Conservation (phyloP, 2,797 vertebrate species). For the Melanogrammus aeglefinus region DNA sequence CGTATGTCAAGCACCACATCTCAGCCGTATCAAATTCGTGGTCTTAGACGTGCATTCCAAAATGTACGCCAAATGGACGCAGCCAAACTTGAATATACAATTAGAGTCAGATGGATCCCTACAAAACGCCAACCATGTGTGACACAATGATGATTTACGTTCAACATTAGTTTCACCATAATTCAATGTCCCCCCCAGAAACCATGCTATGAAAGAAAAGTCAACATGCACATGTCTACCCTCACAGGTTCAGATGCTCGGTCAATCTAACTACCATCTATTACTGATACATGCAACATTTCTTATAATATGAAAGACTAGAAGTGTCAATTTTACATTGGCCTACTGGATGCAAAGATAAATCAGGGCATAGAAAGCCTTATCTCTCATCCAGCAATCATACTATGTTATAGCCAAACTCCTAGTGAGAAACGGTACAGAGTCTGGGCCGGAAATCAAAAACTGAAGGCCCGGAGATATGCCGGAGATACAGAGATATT, state of each 20-base stretch:
- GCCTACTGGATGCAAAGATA: background rate
- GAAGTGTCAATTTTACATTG: background rate
- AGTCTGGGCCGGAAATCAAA: too few species aligned
- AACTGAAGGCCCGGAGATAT: too few species aligned
- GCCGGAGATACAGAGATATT: too few species aligned
- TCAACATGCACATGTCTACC: background rate
- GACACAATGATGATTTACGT: background rate
- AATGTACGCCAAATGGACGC: constrained; percentile 9
- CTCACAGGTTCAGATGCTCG: background rate
- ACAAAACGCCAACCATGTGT: background rate
- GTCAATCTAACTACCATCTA: background rate
- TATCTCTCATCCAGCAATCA: too few species aligned
- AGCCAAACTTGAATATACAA: constrained; percentile 1
- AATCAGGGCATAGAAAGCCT: background rate
- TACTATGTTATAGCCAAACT: too few species aligned
- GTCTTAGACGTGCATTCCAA: background rate
- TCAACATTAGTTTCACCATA: background rate
- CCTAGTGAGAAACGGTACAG: too few species aligned
- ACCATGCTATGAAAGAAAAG: background rate
- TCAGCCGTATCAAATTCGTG: background rate
- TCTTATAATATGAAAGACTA: background rate
- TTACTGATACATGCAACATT: background rate
- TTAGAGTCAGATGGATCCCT: background rate
- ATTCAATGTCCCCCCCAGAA: background rate
- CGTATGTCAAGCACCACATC: constrained; percentile 22